Evolutionary conservation across 2,113 vertebrate genomes (phyloP).

Genomic region (Podiceps cristatus): DNA sequence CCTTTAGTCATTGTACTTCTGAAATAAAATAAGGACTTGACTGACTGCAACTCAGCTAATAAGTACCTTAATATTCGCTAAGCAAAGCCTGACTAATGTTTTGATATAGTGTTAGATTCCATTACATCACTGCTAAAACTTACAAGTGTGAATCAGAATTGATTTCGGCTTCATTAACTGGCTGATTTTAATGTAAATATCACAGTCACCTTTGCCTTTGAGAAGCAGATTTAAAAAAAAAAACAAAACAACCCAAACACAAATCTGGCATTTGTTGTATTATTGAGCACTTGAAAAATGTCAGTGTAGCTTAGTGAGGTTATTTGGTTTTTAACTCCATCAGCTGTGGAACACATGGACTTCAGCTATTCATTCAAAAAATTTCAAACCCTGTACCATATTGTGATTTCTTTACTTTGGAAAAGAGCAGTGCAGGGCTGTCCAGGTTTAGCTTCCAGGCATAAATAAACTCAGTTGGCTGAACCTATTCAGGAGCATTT

Average conservation of each 20-base stretch:
- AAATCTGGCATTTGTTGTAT: not conserved
- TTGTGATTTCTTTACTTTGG: not conserved
- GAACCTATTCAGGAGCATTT: constrained; percentile 3
- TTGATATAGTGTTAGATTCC: not conserved
- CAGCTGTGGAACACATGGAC: not conserved
- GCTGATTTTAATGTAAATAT: not conserved
- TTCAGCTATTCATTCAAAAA: not conserved
- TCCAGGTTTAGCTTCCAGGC: constrained; percentile 17
- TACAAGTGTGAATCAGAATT: not conserved
- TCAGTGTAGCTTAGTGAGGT: not conserved
- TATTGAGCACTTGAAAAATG: not conserved
- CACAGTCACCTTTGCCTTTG: not conserved
- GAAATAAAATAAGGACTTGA: not conserved
- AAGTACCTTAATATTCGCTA: not conserved
- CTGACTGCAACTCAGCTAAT: not conserved
- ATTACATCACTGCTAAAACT: not conserved
- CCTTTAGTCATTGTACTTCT: not conserved
- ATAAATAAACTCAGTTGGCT: not conserved
- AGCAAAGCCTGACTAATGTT: not conserved
- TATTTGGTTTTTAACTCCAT: not conserved
- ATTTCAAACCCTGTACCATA: not conserved
- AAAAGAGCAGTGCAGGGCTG: not conserved
- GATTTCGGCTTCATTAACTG: not conserved
- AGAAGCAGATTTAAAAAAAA: not conserved
- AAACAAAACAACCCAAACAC: not conserved